Percentiles rank a stretch among this genome's conserved stretches.
These are phyloP conservation scores for Ciona savignyi DNA, from an alignment of 23 tunicate genomes.

Conservation along the genomic window DNA sequence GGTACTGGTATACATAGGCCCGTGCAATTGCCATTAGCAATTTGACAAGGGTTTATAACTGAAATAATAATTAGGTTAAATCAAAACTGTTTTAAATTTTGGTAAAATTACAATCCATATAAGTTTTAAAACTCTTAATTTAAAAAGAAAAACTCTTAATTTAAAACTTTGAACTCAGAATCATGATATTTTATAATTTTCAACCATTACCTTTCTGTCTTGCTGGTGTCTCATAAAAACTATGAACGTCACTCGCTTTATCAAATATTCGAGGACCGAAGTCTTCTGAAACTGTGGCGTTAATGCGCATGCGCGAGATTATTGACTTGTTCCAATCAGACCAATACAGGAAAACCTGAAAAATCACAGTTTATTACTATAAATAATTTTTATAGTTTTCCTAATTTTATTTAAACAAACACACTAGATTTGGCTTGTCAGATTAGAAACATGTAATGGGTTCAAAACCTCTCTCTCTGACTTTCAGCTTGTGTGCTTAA, in stretches of 20 bases:
- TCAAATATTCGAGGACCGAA: conserved; percentile 66
- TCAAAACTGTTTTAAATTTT: background rate
- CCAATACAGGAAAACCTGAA: conserved; percentile 43
- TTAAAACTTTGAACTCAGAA: too few species aligned
- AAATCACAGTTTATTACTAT: too few species aligned
- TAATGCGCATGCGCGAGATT: conserved; percentile 19
- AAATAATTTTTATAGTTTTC: too few species aligned
- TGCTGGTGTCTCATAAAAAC: conserved; percentile 7
- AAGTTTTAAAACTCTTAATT: too few species aligned
- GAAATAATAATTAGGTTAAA: background rate
- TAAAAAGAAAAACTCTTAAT: too few species aligned
- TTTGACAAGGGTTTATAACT: conserved; percentile 56
- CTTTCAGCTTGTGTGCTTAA: too few species aligned
- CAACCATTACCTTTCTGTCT: background rate
- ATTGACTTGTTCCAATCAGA: conserved; percentile 53
- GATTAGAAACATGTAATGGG: background rate
- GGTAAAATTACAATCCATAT: too few species aligned
- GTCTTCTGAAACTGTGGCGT: conserved; percentile 5
- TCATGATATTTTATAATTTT: background rate
- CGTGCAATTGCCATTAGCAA: conserved; percentile 41
- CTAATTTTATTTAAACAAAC: too few species aligned
- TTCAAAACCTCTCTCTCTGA: too few species aligned
- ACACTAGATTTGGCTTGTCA: background rate
- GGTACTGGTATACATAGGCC: conserved; percentile 76
- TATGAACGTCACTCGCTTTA: conserved; percentile 45